Evolutionary conservation across 2,797 vertebrate species (phyloP), one percentile per base, ranked within the genome.

Genomic region (Myotis findleyi): DNA sequence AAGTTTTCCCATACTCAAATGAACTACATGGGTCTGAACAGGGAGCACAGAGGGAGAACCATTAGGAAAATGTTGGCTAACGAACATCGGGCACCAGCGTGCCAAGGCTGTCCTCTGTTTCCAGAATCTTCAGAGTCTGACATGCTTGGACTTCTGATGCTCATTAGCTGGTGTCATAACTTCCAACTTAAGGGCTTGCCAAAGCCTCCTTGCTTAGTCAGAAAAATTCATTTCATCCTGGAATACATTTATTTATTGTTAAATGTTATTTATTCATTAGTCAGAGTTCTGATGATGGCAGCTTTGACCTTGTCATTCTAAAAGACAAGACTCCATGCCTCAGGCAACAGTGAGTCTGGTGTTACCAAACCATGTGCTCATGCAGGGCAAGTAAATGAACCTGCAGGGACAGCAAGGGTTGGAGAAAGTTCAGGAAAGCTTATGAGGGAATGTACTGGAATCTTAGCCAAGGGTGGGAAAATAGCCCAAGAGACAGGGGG

Each of bases 331-430:
- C 17, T 38, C 23, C 17, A 2, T 51, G 89, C 47, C 20, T 89
- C 53, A 75, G 71, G n/a, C 7, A 57, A 41, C 1, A 44, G 53
- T 13, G 14, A 23, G 13, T 20, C 69, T 1, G 2, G 44, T 33
- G 59, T 81, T 49, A 55, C 44, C 87, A 47, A 55, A 11, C 2
- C 20, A 0, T 27, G 21, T 7, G 47, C 55, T 84, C 59, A 20
- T 1, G 0, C 11, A 25, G 75, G 64, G 33, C 21, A 59, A 62
- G 7, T 8, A 30, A 49, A 68, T 2, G 10, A 13, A 13, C 5
- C 7, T n/a, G 2, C 0, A 0, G 33, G 7, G 11, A 14, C 4
- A 59, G 2, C 1, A 7, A 57, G 62, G 59, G 21, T n/a, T 33
- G 30, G 41, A 13, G 12, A 27, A 3, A n/a, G 33, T 1, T 20